These are phyloP conservation scores for Hypsopygia costalis DNA, from an alignment of 2,888 invertebrate species.

Conservation along the genomic window DNA sequence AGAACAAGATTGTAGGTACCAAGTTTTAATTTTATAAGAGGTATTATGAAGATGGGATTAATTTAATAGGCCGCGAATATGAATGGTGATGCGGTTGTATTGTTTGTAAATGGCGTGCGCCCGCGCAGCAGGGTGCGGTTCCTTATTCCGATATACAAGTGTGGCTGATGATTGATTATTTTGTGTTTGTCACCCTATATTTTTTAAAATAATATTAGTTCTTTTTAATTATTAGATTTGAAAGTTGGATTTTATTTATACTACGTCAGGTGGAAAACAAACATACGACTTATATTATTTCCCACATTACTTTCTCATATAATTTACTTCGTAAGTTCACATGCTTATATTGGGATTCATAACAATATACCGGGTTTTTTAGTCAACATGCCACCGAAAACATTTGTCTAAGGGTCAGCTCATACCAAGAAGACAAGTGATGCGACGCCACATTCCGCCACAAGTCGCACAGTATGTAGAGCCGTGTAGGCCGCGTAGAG, in stretches of 20 bases:
- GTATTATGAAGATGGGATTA: conserved; percentile 28
- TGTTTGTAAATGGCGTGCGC: conserved; percentile 65
- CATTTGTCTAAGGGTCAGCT: no score
- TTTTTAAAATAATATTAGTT: no score
- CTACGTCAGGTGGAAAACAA: no score
- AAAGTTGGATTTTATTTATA: neutral
- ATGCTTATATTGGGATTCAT: no score
- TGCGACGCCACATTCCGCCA: no score
- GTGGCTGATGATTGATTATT: conserved; percentile 21
- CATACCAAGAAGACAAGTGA: no score
- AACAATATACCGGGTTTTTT: no score
- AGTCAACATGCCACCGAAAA: no score
- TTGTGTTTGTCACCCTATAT: conserved; percentile 27
- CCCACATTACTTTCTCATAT: no score
- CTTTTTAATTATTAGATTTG: conserved; percentile 6
- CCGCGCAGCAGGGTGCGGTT: conserved; percentile 50
- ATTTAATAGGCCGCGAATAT: conserved; percentile 40
- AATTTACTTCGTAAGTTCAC: no score
- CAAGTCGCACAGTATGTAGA: no score
- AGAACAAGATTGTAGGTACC: conserved; percentile 16
- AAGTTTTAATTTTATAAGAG: conserved; percentile 24
- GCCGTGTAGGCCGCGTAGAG: no score
- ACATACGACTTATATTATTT: neutral
- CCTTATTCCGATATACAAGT: conserved; percentile 40
- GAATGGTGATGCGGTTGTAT: conserved; percentile 43